phyloP scores from a whole-genome alignment of 2,888 invertebrate genomes.

The Acanthosoma haemorrhoidale region DNA sequence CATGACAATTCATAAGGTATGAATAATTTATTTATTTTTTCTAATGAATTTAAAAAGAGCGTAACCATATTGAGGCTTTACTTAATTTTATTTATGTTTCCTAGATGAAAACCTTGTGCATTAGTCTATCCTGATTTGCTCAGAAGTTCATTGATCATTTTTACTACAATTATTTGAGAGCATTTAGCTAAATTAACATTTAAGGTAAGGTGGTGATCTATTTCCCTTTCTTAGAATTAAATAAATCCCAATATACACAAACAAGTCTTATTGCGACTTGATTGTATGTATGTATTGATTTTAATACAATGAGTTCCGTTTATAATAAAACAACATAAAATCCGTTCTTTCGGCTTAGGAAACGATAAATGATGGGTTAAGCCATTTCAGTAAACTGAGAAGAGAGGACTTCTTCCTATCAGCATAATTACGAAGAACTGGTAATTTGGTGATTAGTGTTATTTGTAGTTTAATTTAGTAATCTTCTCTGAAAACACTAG shows the following conservation, averaged over 20 bases:
- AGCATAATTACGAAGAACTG: conserved; percentile 19
- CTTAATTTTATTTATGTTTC: conserved; percentile 29
- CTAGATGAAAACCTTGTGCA: conserved; percentile 26
- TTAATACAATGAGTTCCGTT: conserved; percentile 20
- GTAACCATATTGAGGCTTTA: background rate
- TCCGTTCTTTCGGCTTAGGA: conserved; percentile 39
- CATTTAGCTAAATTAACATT: conserved; percentile 17
- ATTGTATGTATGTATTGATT: background rate
- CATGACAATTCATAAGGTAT: background rate
- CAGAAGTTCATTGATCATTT: conserved; percentile 23
- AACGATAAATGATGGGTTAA: conserved; percentile 33
- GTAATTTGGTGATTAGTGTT: conserved; percentile 27
- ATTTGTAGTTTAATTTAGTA: conserved; percentile 28
- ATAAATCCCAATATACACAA: conserved; percentile 10
- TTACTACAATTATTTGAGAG: conserved; percentile 27
- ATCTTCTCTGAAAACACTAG: background rate
- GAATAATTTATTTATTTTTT: background rate
- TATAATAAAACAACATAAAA: conserved; percentile 33
- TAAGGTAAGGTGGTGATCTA: conserved; percentile 28
- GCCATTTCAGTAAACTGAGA: conserved; percentile 35
- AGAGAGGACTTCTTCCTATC: conserved; percentile 34
- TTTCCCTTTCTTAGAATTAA: conserved; percentile 27
- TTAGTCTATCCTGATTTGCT: conserved; percentile 23
- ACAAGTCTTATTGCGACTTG: background rate
- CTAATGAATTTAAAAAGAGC: background rate